Base-by-base conservation (phyloP, 2,888 invertebrate genomes). In the Chaitophorus viminalis region DNA sequence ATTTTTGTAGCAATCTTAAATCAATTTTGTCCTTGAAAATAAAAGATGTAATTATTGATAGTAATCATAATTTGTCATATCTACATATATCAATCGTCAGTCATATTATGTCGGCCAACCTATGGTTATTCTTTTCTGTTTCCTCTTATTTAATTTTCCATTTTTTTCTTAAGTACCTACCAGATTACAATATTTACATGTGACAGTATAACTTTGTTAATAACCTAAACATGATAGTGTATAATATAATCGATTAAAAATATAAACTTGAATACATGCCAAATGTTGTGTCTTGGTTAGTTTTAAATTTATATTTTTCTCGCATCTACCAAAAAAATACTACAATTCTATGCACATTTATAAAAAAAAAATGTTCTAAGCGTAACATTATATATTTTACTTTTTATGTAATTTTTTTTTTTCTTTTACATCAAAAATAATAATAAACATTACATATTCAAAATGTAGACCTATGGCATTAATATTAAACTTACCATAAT, bases 231-330 rank as follows among this genome's bases (percentile, higher is more conserved):
- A 79, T 87, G 87, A 87, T 87, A 87, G 79, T 65, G 60, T 79
- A 74, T 87, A 87, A 65, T 79, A 81, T 79, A 81, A 87, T 79
- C 79, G 79, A 87, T 87, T 87, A 87, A 81, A 86, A 87, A 87
- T 87, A 87, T 81, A 81, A 87, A 81, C 60, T 87, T 87, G 87
- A 87, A 81, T n/a, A 31, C 31, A 31, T 87, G 87, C 87, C 87
- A 87, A 87, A 87, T 79, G 87, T 81, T 86, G 78, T 81, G 81
- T 87, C 79, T 87, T 87, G 79, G 79, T 87, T 87, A 87, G 87
- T 87, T 87, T 87, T 87, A 87, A 81, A 79, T 81, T 87, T 87
- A 87, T 79, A 87, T 87, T 87, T 78, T 87, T 79, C 87, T 87
- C 87, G 65, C 74, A 74, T 81, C 79, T 60, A 87, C 86, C 36